Evolutionary conservation across 2,888 invertebrate genomes (phyloP).

Genomic region (Azorinus chamasolen): DNA sequence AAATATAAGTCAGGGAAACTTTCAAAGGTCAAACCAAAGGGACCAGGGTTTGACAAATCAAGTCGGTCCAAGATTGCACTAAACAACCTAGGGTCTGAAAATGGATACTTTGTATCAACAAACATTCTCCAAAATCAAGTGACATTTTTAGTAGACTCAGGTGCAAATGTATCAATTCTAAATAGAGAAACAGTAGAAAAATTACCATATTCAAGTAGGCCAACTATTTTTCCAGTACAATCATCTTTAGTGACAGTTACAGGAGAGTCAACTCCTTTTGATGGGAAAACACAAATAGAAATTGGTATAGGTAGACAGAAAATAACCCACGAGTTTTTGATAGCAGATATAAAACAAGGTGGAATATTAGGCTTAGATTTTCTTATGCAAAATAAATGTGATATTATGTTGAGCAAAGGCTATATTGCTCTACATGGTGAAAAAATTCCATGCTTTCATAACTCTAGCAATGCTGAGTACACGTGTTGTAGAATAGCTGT

Average conservation of each 20-base stretch:
- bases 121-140: not conserved
- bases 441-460: constrained; percentile 12
- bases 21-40: constrained; percentile 20
- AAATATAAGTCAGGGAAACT: constrained; percentile 18
- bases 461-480: not conserved
- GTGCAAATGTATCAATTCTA: no score
- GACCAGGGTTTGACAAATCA: constrained; percentile 18
- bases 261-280: no score
- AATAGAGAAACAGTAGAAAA: no score
- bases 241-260: no score
- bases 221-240: no score
- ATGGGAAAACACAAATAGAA: no score
- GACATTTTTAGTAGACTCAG: no score
- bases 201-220: no score
- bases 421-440: constrained; percentile 16
- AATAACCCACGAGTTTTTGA: constrained; percentile 15
- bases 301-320: not conserved
- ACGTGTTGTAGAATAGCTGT: no score
- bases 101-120: constrained; percentile 17
- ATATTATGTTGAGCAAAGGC: constrained; percentile 19
- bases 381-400: constrained; percentile 8
- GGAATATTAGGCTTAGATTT: no score
- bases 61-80: constrained; percentile 9
- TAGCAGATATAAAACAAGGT: constrained; percentile 8
- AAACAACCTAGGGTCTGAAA: constrained; percentile 20